Base-by-base conservation (phyloP, 2,888 invertebrate species). In the Diarsia brunnea region DNA sequence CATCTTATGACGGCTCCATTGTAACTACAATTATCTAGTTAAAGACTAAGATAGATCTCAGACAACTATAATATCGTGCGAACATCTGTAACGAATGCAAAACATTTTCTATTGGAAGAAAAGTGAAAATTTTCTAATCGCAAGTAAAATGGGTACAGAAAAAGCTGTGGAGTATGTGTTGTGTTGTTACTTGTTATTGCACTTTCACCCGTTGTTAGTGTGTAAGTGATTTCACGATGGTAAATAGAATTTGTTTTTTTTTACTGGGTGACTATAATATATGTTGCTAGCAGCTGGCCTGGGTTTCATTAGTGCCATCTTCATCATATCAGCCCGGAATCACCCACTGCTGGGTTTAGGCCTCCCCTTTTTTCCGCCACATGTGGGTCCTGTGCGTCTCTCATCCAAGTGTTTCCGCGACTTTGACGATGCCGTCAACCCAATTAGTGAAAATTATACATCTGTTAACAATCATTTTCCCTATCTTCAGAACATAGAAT, bases 121-220 rank as follows among this genome's bases (percentile, higher is more conserved):
- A 92, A 91, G 93, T 93, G 91, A 91, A 91, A 91, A 90, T 86
- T 85, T 81, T 78, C 78, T 73, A 67, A 61, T 84, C 71, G 81
- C n/a, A 79, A 75, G 68, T 75, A 55, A 87, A 86, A 84, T 79
- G 70, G 73, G 55, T 69, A 75, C 47, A 73, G 69, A 85, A 87
- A 84, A 87, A 85, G 71, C 65, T 65, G 21, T 75, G 61, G 38
- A 71, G 82, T 74, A 69, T 81, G 79, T 79, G 73, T 60, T 75
- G 71, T 79, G 65, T 49, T 45, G 77, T 77, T 67, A 78, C 24
- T 38, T 78, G 73, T 61, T 81, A 73, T 73, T 65, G 65, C 14
- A 83, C 85, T 84, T 82, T 84, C 86, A 69, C 79, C 12, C 12
- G 77, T 68, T 70, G 51, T 63, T 24, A 10, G 19, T 66, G 45